Base-by-base conservation (phyloP, 2,113 vertebrate genomes). In the Chaetura pelagica region DNA sequence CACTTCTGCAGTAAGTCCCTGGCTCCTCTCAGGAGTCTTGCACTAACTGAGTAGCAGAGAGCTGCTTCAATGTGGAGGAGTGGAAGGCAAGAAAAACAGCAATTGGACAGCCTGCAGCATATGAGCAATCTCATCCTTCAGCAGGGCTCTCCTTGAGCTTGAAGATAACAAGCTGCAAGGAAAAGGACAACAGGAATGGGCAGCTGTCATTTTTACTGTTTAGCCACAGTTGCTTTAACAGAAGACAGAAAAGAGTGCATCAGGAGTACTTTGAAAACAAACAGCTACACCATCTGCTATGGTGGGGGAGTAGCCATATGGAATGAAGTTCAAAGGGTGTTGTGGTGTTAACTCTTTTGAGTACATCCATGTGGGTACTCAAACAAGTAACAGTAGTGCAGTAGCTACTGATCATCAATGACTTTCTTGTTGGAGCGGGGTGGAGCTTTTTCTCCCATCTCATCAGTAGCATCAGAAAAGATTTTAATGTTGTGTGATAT, bases 281-380 rank as follows among this genome's bases (percentile, higher is more conserved):
- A 32, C 44, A 80, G 76, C 52, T 93, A 10, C 20, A 9, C 96
- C 95, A 95, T 95, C 96, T 95, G 96, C 77, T 90, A 15, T 77
- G 78, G 95, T 97, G 93, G 92, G 93, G 92, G 95, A 95, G 95
- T 67, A 92, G 64, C 95, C 96, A 94, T 95, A 95, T 94, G 95
- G 95, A 94, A 82, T 7, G 24, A 15, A 55, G 96, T 86, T 94
- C 94, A 90, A 68, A 73, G 88, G 88, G 63, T 85, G 62, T 30
- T 76, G 44, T 32, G 48, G 84, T 58, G 66, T 94, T 92, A 90
- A 90, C 92, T 90, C 94, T 54, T 54, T 73, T 29, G 48, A 6
- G 23, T 76, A 46, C 52, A 52, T 30, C 49, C 58, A 19, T 46
- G 51, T 57, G 32, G 32, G 62, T 69, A 30, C 18, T 90, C 46